These are phyloP conservation scores for Dicerorhinus sumatrensis DNA, from an alignment of 2,113 vertebrate genomes.

Conservation along the genomic window DNA sequence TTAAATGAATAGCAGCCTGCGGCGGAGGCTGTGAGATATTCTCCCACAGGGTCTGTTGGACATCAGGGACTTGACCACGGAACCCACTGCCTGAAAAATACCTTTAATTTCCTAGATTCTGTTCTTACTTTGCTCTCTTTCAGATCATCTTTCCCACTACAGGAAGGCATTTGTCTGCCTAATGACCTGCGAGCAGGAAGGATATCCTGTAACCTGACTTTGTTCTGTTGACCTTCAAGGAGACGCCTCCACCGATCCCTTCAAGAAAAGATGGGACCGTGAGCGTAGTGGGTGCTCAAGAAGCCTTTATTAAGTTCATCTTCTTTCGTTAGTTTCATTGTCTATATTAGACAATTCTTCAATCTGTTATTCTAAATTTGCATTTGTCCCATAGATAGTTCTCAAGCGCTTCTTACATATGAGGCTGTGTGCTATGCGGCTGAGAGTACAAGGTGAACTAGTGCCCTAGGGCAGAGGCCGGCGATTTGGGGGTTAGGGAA, in stretches of 20 bases:
- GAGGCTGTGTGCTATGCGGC: neutral
- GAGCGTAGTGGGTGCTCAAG: neutral
- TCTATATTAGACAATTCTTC: neutral
- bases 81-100: slow-evolving; percentile 34
- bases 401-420: neutral
- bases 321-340: neutral
- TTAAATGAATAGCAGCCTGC: slow-evolving; percentile 3
- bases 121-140: neutral
- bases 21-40: slow-evolving; percentile 44
- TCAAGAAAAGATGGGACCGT: neutral
- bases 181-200: slow-evolving; percentile 57
- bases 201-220: slow-evolving; percentile 34
- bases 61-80: neutral
- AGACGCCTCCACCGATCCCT: neutral
- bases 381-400: neutral
- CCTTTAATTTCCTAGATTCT: slow-evolving; percentile 51
- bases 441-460: neutral
- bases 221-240: slow-evolving; percentile 47
- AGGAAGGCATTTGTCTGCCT: slow-evolving; percentile 69
- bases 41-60: neutral
- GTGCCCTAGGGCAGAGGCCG: neutral
- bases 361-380: neutral
- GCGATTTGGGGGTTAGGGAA: neutral
- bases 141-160: slow-evolving; percentile 24
- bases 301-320: neutral